Evolutionary conservation across 2,797 vertebrate genomes (phyloP), one percentile per base, ranked within the genome.

Genomic region (Silurus aristotelis): DNA sequence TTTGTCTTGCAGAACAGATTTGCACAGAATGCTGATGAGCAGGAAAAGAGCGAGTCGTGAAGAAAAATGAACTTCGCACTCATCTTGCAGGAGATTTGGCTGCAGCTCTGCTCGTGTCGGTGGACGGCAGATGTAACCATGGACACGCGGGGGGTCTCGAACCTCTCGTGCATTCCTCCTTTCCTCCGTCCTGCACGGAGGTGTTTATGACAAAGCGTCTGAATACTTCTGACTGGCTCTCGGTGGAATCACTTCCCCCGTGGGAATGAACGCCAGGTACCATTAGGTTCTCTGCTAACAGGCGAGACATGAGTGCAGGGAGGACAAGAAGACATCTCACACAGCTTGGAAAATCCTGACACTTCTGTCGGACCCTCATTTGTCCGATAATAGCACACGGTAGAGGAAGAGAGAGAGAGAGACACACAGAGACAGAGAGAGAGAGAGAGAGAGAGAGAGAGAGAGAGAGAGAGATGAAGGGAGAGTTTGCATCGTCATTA

Each of bases 11-110:
- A 20, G 31, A 84, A 76, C 78, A 82, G 86, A 82, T 87, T 85
- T 89, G 88, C 46, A 66, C 80, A 66, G 89, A 90, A 64, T 77
- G 19, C 80, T 86, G 84, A 87, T 82, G 87, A 84, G 78, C 84
- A 63, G 79, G 80, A 68, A 84, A 86, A 71, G 58, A 85, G 83
- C 31, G 46, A 87, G 80, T 76, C 58, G 55, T 77, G 83, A 85
- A 77, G 48, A 66, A 87, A 38, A 86, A 85, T 87, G 84, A 85
- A 80, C 68, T 66, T 71, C 64, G 13, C 25, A 19, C 58, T 73
- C 77, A 80, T 85, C 38, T 80, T 85, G 38, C 67, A 72, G 58
- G 84, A 85, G 77, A 64, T 67, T 52, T 67, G 43, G 61, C 61
- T 52, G 22, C 22, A 56, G 52, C 73, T 27, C 52, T 58, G 56